Evolutionary conservation across 1,140 invertebrate genomes (phyloP).

Genomic region (Potamilus streckersoni): DNA sequence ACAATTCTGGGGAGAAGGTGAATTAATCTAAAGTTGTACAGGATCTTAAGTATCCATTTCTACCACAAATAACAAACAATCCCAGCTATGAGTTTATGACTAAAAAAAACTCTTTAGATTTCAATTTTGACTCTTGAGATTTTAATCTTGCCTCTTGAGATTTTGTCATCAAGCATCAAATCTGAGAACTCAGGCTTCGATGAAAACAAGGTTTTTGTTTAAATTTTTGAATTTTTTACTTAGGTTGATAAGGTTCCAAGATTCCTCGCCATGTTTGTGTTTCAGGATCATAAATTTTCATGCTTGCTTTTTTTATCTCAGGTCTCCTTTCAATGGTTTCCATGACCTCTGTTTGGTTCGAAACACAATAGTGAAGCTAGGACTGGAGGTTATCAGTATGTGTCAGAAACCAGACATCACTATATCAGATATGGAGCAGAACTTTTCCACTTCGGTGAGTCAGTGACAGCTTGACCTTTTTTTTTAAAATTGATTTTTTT

Average conservation of each 20-base stretch:
- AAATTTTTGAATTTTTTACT: neutral
- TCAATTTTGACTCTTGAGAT: no score
- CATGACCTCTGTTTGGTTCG: slow-evolving; percentile 78
- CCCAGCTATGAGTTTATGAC: no score
- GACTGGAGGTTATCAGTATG: slow-evolving; percentile 86
- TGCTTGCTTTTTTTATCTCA: slow-evolving; percentile 50
- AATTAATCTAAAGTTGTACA: no score
- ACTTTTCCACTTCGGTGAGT: slow-evolving; percentile 67
- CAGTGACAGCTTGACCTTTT: neutral
- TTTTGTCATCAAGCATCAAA: no score
- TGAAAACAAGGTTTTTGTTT: neutral
- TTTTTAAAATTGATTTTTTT: neutral
- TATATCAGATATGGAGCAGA: slow-evolving; percentile 68
- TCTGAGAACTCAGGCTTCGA: no score
- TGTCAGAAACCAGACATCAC: slow-evolving; percentile 82
- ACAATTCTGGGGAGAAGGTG: no score
- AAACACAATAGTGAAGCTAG: slow-evolving; percentile 79
- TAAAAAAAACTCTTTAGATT: no score
- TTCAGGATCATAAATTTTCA: neutral
- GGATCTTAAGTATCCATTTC: no score
- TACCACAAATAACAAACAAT: no score
- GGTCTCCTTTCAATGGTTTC: slow-evolving; percentile 78
- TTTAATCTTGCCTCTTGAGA: no score
- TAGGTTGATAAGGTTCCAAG: neutral
- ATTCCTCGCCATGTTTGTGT: neutral